A percentile compares a stretch with the other conserved stretches of the same genome.
These are phyloP conservation scores for Poliocrania exsul DNA, from an alignment of 2,797 vertebrate genomes.

Conservation along the genomic window DNA sequence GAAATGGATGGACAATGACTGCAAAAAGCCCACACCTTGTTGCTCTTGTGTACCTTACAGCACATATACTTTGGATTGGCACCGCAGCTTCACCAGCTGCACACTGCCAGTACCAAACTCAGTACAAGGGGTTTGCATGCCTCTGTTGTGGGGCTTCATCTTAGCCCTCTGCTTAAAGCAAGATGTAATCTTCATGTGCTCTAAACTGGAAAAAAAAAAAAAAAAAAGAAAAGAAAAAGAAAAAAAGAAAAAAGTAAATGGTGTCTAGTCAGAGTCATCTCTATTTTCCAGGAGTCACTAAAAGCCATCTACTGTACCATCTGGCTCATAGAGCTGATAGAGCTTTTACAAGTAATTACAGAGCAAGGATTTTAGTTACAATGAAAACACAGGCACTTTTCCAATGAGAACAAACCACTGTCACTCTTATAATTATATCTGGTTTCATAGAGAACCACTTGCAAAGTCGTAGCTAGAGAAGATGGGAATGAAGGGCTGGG, in stretches of 20 bases:
- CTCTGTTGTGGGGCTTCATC: not conserved
- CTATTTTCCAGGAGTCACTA: not conserved
- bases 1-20: not conserved
- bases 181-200: not conserved
- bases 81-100: not conserved
- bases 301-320: not conserved
- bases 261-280: not conserved
- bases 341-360: not conserved
- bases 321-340: not conserved
- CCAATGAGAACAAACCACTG: not conserved
- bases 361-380: not conserved
- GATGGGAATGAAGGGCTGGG: not conserved
- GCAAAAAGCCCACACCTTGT: not conserved
- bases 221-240: not conserved
- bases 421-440: not conserved
- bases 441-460: not conserved
- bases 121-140: not conserved
- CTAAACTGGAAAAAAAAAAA: not conserved
- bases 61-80: fast-evolving
- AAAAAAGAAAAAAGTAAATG: not conserved
- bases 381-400: not conserved
- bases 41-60: not conserved
- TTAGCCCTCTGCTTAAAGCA: not conserved
- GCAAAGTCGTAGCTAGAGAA: fast-evolving
- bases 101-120: not conserved